phyloP scores from a whole-genome alignment of 2,888 invertebrate species.

The Lasius platythorax region DNA sequence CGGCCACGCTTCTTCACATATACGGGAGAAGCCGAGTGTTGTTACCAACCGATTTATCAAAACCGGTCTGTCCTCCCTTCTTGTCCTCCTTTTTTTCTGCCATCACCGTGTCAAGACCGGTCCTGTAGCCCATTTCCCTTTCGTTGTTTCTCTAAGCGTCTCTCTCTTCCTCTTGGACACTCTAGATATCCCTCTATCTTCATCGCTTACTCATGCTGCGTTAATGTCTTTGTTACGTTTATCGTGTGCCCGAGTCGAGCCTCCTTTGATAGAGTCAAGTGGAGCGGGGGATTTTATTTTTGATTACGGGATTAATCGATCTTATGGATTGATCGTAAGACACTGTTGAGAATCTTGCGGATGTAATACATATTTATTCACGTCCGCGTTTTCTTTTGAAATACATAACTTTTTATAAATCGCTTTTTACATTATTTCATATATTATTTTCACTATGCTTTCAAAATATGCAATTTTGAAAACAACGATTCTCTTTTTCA shows the following conservation, averaged over 20 bases:
- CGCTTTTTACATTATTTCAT: neutral
- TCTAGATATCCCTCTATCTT: neutral
- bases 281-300: slow-evolving; percentile 18
- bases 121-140: slow-evolving; percentile 64
- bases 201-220: slow-evolving; percentile 1
- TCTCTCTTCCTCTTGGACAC: slow-evolving; percentile 16
- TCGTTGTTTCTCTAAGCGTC: slow-evolving; percentile 54
- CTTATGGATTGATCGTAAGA: neutral
- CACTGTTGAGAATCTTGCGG: neutral
- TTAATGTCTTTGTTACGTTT: slow-evolving; percentile 48
- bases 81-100: slow-evolving; percentile 49
- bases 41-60: slow-evolving; percentile 80
- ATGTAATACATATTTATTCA: neutral
- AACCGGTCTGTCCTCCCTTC: slow-evolving; percentile 69
- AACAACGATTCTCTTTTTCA: neutral
- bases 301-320: neutral
- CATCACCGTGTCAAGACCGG: slow-evolving; percentile 53
- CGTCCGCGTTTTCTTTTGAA: neutral
- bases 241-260: neutral
- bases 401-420: neutral
- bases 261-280: slow-evolving; percentile 31
- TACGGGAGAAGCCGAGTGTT: slow-evolving; percentile 67
- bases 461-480: neutral
- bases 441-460: neutral
- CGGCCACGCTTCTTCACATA: slow-evolving; percentile 58